phyloP scores from a whole-genome alignment of 1,140 invertebrate species.

The Subanguina moxae region DNA sequence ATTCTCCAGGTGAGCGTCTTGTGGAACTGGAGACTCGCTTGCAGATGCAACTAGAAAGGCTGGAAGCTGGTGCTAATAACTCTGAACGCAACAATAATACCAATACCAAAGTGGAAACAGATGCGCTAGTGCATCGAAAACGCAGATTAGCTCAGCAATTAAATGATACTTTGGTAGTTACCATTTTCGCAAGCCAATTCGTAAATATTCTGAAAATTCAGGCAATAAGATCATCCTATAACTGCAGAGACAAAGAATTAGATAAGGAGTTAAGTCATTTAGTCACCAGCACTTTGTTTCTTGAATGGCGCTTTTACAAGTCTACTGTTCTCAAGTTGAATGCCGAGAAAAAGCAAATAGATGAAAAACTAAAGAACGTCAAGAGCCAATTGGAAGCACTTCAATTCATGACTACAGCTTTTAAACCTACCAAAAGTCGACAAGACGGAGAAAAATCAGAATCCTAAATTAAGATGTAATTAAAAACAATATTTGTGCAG shows the following conservation, averaged over 20 bases:
- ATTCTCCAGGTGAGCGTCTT: not conserved
- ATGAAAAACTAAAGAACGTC: not conserved
- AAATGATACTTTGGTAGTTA: not conserved
- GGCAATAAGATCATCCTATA: not conserved
- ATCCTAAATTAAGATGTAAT: too few species aligned
- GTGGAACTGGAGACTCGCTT: slow-evolving; percentile 9
- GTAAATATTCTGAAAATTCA: too few species aligned
- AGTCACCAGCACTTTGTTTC: not conserved
- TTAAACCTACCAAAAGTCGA: not conserved
- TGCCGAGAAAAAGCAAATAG: slow-evolving; percentile 1
- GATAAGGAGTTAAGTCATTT: not conserved
- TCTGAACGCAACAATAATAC: not conserved
- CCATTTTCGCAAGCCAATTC: too few species aligned
- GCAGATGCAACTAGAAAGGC: slow-evolving; percentile 1
- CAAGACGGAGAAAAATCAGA: not conserved
- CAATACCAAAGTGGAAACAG: not conserved
- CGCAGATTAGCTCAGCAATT: not conserved
- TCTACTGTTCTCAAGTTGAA: slow-evolving; percentile 1
- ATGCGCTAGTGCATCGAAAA: not conserved
- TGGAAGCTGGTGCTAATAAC: not conserved
- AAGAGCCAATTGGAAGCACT: not conserved
- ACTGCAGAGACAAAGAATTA: not conserved
- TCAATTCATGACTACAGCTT: not conserved
- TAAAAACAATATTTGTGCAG: too few species aligned
- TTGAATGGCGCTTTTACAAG: not conserved